phyloP scores from a whole-genome alignment of 2,797 vertebrate species.

The Threskiornis aethiopicus region DNA sequence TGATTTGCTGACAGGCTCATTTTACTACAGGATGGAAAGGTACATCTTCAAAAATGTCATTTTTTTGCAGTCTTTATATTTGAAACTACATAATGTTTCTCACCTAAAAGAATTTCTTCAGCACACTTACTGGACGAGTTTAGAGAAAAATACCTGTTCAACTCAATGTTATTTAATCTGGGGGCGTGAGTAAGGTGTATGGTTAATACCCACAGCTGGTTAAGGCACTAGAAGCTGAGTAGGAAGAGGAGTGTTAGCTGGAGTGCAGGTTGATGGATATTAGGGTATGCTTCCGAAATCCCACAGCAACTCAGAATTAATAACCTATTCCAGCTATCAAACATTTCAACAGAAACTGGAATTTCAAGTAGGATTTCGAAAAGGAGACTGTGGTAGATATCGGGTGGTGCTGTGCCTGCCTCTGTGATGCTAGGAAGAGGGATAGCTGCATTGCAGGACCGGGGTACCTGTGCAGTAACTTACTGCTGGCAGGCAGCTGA shows the following conservation, averaged over 20 bases:
- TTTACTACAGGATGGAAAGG: not conserved
- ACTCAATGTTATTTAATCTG: constrained; percentile 4
- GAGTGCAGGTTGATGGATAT: not conserved
- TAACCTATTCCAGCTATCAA: not conserved
- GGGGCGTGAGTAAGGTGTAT: not conserved
- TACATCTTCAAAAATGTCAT: not conserved
- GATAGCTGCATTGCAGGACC: fast-evolving
- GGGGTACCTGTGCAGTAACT: not conserved
- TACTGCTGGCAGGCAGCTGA: not conserved
- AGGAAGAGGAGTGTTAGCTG: not conserved
- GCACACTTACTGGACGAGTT: not conserved
- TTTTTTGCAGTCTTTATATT: not conserved
- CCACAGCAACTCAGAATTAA: not conserved
- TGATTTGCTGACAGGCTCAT: not conserved
- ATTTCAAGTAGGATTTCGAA: not conserved
- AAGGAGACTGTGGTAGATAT: not conserved
- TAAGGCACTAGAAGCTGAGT: not conserved
- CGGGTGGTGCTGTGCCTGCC: not conserved
- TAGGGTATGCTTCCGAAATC: not conserved
- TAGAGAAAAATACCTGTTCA: constrained; percentile 29
- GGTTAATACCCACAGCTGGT: not conserved
- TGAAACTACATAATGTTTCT: not conserved
- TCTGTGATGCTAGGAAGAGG: too few species aligned
- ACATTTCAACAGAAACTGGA: fast-evolving
- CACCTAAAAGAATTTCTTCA: not conserved